A percentile compares a stretch with the other conserved stretches of the same genome.
These are phyloP conservation scores for Aphodius sticticus DNA, from an alignment of 2,888 invertebrate genomes.

Conservation along the genomic window DNA sequence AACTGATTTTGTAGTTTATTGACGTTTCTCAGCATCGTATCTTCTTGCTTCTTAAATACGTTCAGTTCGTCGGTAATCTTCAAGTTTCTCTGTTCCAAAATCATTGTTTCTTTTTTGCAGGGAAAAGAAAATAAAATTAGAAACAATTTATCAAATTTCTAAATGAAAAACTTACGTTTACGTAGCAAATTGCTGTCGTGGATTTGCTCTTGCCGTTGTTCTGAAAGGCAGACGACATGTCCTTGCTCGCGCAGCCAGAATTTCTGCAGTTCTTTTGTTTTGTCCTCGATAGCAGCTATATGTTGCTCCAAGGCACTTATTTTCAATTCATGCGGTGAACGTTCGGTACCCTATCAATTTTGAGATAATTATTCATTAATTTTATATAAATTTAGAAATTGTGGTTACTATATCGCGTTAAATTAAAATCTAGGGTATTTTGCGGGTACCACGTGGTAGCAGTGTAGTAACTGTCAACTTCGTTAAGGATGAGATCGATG, in stretches of 20 bases:
- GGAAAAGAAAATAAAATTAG: constrained; percentile 6
- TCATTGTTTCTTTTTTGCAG: constrained; percentile 59
- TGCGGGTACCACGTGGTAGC: too few species aligned
- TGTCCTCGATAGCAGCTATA: constrained; percentile 68
- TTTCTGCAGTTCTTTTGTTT: constrained; percentile 72
- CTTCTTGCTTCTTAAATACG: constrained; percentile 64
- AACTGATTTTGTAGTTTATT: constrained; percentile 69
- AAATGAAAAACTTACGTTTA: constrained; percentile 67
- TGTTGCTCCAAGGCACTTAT: constrained; percentile 72
- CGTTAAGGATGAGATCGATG: too few species aligned
- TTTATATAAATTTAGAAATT: too few species aligned
- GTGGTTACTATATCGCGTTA: too few species aligned
- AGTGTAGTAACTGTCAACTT: too few species aligned
- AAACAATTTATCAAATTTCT: not conserved
- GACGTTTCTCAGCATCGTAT: constrained; percentile 67
- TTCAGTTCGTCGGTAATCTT: constrained; percentile 73
- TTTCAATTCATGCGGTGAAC: constrained; percentile 67
- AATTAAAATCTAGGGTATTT: too few species aligned
- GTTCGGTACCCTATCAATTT: constrained; percentile 17
- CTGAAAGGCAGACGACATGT: constrained; percentile 72
- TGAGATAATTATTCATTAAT: not conserved
- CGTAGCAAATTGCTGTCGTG: constrained; percentile 74
- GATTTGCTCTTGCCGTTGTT: constrained; percentile 73
- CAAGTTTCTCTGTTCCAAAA: constrained; percentile 79
- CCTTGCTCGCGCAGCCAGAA: constrained; percentile 82